Evolutionary conservation across 2,888 invertebrate species (phyloP), one percentile per base, ranked within the genome.

Genomic region (Cheilosia vulpina): DNA sequence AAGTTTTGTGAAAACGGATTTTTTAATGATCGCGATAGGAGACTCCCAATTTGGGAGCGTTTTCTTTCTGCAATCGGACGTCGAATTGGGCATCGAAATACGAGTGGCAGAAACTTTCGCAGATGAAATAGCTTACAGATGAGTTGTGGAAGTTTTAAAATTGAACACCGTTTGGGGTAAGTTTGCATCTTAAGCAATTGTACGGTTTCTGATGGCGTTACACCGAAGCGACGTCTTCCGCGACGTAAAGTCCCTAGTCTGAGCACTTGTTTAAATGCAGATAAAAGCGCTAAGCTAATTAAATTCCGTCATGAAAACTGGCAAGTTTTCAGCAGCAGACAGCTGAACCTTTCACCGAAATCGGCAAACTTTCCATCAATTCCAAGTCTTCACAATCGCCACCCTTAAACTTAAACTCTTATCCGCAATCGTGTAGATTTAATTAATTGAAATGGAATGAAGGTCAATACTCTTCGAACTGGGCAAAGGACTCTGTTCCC

Each of bases 1-100:
- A 63, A 73, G 71, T 60, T 71, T 71, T 47, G 38, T n/a, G 38
- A 11, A 50, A 60, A 52, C 31, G 11, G 27, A 21, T 19, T 69
- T 41, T 52, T 34, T 57, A 57, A 57, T 69, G 43, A 41, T 41
- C 53, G 53, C 53, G 27, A 27, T 53, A 43, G 53, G 41, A 19
- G 27, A 62, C 21, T 41, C 11, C 11, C 52, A 9, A 13, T 38
- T 52, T 13, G 31, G 41, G 13, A 24, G 52, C 17, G 52, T 38
- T 65, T 34, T 13, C 5, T 21, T 24, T 17, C 17, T 41, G 52
- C 17, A 52, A 65, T 38, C 21, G 7, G 2, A 52, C 31, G n/a
- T 9, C 3, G 6, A 50, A 38, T 38, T 50, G 27, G 4, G 13
- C 6, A 47, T 47, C 19, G 6, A 47, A 31, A 17, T 47, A 2